Evolutionary conservation across 2,888 invertebrate species (phyloP), one percentile per base, ranked within the genome.

Genomic region (Mactromeris polynyma): DNA sequence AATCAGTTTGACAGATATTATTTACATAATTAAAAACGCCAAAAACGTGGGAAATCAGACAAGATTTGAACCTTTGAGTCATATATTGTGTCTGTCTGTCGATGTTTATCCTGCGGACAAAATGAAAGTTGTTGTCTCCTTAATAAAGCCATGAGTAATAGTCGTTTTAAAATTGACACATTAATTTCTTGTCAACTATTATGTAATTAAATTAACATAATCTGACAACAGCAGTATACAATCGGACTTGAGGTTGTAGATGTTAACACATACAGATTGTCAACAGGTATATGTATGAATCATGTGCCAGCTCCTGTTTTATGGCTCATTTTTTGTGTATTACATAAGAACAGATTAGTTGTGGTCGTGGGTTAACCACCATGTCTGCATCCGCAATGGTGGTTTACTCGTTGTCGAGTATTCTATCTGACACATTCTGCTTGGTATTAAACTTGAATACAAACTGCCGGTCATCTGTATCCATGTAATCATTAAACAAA

Each of bases 141-240:
- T n/a, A 64, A n/a, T 64, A 26, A 26, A 64, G 26, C 7, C n/a
- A 64, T 64, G 26, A 64, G 26, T 64, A 64, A 64, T 26, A 64
- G 58, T 26, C 26, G 3, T 64, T n/a, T 26, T 64, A 26, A 64
- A 64, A 64, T 64, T 26, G 26, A 26, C 26, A 26, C 58, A 64
- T 64, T 64, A 64, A 64, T 64, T 26, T 26, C 58, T 64, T 64
- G 58, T 64, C 58, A 64, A 26, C 26, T 64, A 64, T 64, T 64
- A 64, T 64, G 58, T 64, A 64, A 64, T 64, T 64, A 64, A 64
- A 64, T n/a, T 2, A 64, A 73, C 19, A 26, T 33, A 33, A 36
- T 73, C 31, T 73, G 73, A 73, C 73, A 33, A 19, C 33, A 11
- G 73, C 21, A 26, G 33, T 73, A 36, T 73, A 33, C 36, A 36